These are phyloP conservation scores for Spinus olivaceus DNA, from an alignment of 2,797 vertebrate species.

Conservation along the genomic window DNA sequence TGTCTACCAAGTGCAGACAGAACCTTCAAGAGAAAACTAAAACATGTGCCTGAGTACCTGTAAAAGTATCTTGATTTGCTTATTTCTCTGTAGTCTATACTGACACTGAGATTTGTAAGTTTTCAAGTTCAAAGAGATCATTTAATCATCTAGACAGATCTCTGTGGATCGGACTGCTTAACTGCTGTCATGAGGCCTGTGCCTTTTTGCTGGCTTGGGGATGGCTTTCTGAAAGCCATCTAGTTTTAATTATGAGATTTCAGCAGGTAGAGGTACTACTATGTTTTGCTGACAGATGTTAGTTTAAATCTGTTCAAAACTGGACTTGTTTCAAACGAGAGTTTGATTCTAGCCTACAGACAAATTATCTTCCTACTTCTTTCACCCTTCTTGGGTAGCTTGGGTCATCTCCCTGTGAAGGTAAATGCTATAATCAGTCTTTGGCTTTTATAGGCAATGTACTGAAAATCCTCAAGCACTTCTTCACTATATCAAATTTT, in stretches of 20 bases:
- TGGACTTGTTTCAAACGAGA: background rate
- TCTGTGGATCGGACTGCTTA: background rate
- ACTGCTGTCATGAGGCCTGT: background rate
- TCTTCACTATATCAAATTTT: background rate
- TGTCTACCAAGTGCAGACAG: background rate
- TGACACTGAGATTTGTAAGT: background rate
- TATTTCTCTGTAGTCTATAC: background rate
- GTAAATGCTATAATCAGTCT: background rate
- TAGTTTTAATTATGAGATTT: background rate
- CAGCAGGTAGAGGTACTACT: background rate
- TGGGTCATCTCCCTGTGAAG: background rate
- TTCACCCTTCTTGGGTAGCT: background rate
- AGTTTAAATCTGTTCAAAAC: background rate
- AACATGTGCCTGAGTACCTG: rapidly evolving
- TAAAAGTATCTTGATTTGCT: background rate
- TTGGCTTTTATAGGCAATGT: background rate
- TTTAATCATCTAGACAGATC: background rate
- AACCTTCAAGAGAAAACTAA: background rate
- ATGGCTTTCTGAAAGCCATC: background rate
- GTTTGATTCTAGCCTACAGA: background rate
- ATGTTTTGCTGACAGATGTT: background rate
- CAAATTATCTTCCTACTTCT: background rate
- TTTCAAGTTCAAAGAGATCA: background rate
- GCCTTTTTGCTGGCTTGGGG: background rate
- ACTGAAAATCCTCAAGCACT: background rate